Conservation (phyloP, 2,113 vertebrate species). For the Crotalus helleri region DNA sequence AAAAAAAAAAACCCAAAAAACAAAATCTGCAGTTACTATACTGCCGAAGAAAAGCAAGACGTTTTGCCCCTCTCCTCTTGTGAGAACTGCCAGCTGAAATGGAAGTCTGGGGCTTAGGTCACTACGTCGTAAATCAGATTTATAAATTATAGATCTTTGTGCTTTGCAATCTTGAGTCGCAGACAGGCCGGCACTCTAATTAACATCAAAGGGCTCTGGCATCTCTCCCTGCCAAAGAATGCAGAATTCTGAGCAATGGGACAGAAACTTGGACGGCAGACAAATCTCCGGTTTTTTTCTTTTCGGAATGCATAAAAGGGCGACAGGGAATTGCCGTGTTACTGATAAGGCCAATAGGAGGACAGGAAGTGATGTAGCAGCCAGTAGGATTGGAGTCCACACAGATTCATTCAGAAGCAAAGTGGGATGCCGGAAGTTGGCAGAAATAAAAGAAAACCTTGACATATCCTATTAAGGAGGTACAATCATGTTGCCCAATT, state of each 20-base stretch:
- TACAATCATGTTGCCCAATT: not conserved
- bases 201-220: slow-evolving; percentile 27
- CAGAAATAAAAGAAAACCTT: not conserved
- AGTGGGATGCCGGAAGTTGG: not conserved
- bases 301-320: not conserved
- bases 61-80: slow-evolving; percentile 38
- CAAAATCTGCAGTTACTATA: not conserved
- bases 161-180: slow-evolving; percentile 28
- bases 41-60: accelerated
- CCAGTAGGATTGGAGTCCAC: not conserved
- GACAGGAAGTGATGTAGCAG: not conserved
- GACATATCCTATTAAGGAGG: not conserved
- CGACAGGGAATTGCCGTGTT: not conserved
- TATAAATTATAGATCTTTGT: slow-evolving; percentile 1
- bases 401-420: not conserved
- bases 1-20: not conserved
- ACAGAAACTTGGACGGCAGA: not conserved
- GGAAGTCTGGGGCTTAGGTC: not conserved
- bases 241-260: slow-evolving; percentile 14
- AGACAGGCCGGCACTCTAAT: slow-evolving; percentile 35
- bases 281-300: not conserved
- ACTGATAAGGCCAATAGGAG: not conserved
- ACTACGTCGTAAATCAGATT: slow-evolving; percentile 1
- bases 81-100: not conserved
- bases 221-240: not conserved